Evolutionary conservation across 2,113 vertebrate species (phyloP).

Genomic region (Formicarius rufipectus): DNA sequence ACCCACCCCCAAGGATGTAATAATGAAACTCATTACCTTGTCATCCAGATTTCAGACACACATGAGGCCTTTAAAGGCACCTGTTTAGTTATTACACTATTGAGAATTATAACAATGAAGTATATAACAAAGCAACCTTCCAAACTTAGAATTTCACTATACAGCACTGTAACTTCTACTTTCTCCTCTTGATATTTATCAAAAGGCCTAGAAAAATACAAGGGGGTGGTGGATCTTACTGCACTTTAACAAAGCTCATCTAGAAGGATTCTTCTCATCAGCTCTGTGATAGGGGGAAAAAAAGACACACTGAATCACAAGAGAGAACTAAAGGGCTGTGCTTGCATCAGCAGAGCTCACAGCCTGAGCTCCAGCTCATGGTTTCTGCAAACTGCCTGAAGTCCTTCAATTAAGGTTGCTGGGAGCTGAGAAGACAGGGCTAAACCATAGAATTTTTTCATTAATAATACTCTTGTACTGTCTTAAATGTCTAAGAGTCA

Average conservation of each 20-base stretch:
- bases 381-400: not conserved
- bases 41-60: not conserved
- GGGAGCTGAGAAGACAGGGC: not conserved
- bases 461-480: not conserved
- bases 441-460: not conserved
- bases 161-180: not conserved
- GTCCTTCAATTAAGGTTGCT: not conserved
- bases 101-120: not conserved
- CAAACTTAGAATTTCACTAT: not conserved
- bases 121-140: not conserved
- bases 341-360: not conserved
- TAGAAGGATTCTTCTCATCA: not conserved
- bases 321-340: not conserved
- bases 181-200: not conserved
- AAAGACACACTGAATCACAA: not conserved
- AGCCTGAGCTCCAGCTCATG: not conserved
- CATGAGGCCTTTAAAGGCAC: not conserved
- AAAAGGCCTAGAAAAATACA: not conserved
- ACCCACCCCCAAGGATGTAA: accelerated
- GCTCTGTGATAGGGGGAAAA: not conserved
- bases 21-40: not conserved
- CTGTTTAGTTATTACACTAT: not conserved
- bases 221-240: not conserved
- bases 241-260: not conserved
- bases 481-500: not conserved